Evolutionary conservation across 2,797 vertebrate species (phyloP).

Genomic region (Pangasius larnaudii): DNA sequence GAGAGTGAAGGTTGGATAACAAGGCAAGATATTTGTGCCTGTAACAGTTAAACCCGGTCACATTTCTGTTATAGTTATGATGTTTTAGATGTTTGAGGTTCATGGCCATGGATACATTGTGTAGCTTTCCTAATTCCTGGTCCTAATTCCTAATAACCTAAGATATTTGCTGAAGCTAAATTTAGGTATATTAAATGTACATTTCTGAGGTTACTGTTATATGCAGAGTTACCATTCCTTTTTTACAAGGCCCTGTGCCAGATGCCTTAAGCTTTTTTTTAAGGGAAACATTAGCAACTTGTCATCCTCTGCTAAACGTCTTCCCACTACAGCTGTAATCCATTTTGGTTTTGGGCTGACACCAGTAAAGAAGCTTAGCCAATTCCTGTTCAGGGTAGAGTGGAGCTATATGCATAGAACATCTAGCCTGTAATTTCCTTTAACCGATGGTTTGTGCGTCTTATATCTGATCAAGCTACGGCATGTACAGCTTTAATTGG

Average conservation of each 20-base stretch:
- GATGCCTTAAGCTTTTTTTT: conserved; percentile 11
- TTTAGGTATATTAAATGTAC: not conserved
- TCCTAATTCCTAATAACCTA: not conserved
- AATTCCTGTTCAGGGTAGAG: not conserved
- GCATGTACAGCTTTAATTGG: not conserved
- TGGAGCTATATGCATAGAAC: not conserved
- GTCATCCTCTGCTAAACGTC: conserved; percentile 10
- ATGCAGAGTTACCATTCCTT: conserved; percentile 3
- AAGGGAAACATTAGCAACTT: conserved; percentile 23
- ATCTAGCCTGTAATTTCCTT: conserved; percentile 19
- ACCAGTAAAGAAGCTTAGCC: not conserved
- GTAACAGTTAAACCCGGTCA: not conserved
- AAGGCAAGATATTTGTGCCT: not conserved
- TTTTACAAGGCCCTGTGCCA: conserved; percentile 3
- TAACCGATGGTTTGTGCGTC: not conserved
- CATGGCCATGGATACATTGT: not conserved
- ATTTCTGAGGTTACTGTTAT: not conserved
- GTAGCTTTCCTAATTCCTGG: not conserved
- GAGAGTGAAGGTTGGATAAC: not conserved
- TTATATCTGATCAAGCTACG: not conserved
- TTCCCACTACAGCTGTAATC: not conserved
- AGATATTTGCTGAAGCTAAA: not conserved
- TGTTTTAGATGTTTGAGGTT: not conserved
- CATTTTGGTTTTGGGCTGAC: conserved; percentile 26
- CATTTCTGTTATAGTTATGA: too few species aligned